Conservation (phyloP, 2,888 invertebrate species). For the Acleris sparsana region DNA sequence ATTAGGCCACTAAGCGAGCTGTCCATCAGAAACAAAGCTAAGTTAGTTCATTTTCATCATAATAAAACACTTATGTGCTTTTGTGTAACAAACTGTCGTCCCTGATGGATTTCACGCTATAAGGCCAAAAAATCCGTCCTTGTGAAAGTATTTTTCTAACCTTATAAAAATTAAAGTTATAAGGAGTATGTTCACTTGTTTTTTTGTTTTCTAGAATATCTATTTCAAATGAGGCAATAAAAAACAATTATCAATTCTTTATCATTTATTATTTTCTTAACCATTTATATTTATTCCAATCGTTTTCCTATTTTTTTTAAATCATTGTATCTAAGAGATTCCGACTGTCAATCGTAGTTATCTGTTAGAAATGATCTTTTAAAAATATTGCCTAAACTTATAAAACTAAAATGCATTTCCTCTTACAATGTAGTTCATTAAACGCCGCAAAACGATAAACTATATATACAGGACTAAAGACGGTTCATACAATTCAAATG, state of each 20-base stretch:
- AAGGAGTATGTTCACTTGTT: neutral
- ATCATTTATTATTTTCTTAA: conserved; percentile 84
- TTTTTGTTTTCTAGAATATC: neutral
- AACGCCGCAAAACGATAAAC: conserved; percentile 79
- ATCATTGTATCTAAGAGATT: conserved; percentile 82
- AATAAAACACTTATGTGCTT: no score
- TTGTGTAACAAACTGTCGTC: no score
- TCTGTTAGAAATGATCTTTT: conserved; percentile 79
- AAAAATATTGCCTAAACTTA: conserved; percentile 83
- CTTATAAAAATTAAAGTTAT: no score
- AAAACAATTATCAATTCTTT: conserved; percentile 62
- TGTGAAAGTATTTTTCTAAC: no score
- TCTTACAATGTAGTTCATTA: conserved; percentile 74
- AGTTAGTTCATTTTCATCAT: no score
- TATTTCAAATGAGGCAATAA: conserved; percentile 39
- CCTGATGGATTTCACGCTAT: no score
- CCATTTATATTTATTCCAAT: conserved; percentile 81
- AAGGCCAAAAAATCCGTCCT: no score
- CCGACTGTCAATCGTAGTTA: conserved; percentile 74
- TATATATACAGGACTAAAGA: conserved; percentile 80
- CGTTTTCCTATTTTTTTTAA: conserved; percentile 79
- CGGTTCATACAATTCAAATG: conserved; percentile 72
- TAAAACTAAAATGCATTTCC: conserved; percentile 82
- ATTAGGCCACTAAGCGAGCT: no score
- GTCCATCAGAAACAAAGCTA: no score